A percentile compares a stretch with the other conserved stretches of the same genome.
Evolutionary conservation across 2,113 vertebrate genomes (phyloP).

Genomic region (Oncorhynchus mykiss): DNA sequence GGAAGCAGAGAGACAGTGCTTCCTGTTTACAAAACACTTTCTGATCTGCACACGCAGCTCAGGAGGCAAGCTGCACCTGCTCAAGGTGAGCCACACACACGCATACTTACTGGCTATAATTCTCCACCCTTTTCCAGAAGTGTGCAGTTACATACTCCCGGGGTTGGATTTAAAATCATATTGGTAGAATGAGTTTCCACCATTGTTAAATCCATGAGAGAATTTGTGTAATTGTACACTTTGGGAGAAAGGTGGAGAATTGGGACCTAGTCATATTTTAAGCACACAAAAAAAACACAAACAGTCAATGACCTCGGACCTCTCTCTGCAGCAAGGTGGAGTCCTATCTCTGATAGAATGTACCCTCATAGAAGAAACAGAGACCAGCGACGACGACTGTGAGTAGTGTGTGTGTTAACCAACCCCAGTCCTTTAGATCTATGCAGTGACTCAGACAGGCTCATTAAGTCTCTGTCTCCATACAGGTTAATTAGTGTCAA

Average conservation of each 20-base stretch:
- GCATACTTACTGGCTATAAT: too few relatives aligned
- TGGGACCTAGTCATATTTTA: too few relatives aligned
- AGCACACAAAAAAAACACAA: conserved; percentile 5
- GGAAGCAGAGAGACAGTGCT: conserved; percentile 97
- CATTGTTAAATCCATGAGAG: too few relatives aligned
- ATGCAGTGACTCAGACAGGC: conserved; percentile 3
- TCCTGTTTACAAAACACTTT: conserved; percentile 98
- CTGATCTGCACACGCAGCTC: conserved; percentile 98
- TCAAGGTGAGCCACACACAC: conserved; percentile 79
- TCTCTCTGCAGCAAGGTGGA: conserved; percentile 85
- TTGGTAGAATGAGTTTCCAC: too few relatives aligned
- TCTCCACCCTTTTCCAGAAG: background rate
- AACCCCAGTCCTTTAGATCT: too few relatives aligned
- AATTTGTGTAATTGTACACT: too few relatives aligned
- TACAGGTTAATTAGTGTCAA: conserved; percentile 71
- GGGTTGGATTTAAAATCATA: background rate
- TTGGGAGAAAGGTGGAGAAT: too few relatives aligned
- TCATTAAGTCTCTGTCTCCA: conserved; percentile 32
- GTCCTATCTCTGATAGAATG: conserved; percentile 95
- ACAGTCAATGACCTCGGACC: background rate
- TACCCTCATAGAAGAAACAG: conserved; percentile 92
- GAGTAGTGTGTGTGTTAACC: conserved; percentile 64
- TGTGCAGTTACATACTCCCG: too few relatives aligned
- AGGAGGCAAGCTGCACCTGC: conserved; percentile 95
- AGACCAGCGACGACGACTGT: conserved; percentile 90